Evolutionary conservation across 2,888 invertebrate genomes (phyloP), one percentile per base, ranked within the genome.

Genomic region (Ctena decussata): DNA sequence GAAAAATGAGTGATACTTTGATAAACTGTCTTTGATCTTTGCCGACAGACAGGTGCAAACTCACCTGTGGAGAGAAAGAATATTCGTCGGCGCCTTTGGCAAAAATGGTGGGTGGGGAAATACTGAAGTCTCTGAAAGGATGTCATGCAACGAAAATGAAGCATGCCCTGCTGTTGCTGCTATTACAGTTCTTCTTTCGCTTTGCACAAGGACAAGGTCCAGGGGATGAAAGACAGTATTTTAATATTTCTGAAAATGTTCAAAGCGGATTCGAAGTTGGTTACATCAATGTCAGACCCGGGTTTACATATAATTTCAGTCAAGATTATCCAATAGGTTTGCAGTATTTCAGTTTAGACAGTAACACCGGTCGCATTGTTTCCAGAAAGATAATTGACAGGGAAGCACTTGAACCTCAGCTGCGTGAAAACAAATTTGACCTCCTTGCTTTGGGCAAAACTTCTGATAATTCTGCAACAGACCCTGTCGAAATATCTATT

Each of bases 281-380:
- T 21, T 97, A 97, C 92, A 98, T 99, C 92, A 98, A 98, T 41
- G 98, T 97, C 11, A 98, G 98, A 95, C 97, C 97, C 5, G 98
- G 98, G 85, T 98, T 98, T 95, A 98, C 98, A 0, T 99, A 99
- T 95, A 97, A 98, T 87, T 98, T 99, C 96, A 98, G 98, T 96
- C 98, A 99, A 95, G 97, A 99, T 95, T 97, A 98, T 27, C 98
- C 98, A 0, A 97, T 97, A 24, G 84, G 77, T 37, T 69, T 65
- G 35, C 39, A 76, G 91, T 98, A 98, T 96, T 99, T 99, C 95
- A 96, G 96, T 53, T 96, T 99, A 86, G 98, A 99, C 95, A 97
- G 98, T 18, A 97, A 97, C 21, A 97, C 98, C 21, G 99, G 99
- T 32, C 65, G 21, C 35, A 65, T 65, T 65, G 97, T 98, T 95